Base-by-base conservation (phyloP, 2,888 invertebrate genomes). In the Papilio demoleus region DNA sequence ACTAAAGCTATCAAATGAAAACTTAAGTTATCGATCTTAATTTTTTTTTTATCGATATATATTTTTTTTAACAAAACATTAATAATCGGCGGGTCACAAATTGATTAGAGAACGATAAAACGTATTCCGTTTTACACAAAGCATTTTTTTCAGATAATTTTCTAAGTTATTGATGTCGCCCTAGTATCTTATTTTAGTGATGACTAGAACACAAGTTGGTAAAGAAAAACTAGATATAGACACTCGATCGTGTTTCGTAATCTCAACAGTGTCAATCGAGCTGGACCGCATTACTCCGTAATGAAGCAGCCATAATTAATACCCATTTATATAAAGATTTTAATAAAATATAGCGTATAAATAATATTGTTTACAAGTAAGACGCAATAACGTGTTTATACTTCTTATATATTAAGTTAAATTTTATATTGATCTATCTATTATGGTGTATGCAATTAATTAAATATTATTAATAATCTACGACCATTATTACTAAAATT, bases 271-370 rank as follows among this genome's bases (percentile, higher is more conserved):
- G 60, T 50, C 60, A 50, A 60, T 61, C 36, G 61, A 6, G 27
- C 22, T 24, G 67, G 67, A 61, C 61, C 50, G 61, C 67, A 67
- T 67, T 53, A 31, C 42, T 40, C 67, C 4, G 31, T 50, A 67
- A 61, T 67, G 67, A 67, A 67, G 67, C 53, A 61, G 65, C 47
- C 22, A 24, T 17, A 24, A 50, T 64, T 36, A 64, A 53, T 36
- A 34, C 34, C 6, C 27, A 53, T 36, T 53, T 24, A 22, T 24
- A 38, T 50, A 38, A 27, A n/a, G 14, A 36, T 50, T 27, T 19
- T 22, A 53, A 22, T 14, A 27, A 4, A 22, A 24, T 40, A n/a
- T 38, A 24, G 56, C 19, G 50, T 36, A 36, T 36, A 62, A 62
- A 62, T 12, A n/a, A 42, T 34, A 62, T 11, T 4, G 17, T 17